These are phyloP conservation scores for Zaprionus africanus DNA, from an alignment of 1,140 invertebrate species.

Conservation along the genomic window DNA sequence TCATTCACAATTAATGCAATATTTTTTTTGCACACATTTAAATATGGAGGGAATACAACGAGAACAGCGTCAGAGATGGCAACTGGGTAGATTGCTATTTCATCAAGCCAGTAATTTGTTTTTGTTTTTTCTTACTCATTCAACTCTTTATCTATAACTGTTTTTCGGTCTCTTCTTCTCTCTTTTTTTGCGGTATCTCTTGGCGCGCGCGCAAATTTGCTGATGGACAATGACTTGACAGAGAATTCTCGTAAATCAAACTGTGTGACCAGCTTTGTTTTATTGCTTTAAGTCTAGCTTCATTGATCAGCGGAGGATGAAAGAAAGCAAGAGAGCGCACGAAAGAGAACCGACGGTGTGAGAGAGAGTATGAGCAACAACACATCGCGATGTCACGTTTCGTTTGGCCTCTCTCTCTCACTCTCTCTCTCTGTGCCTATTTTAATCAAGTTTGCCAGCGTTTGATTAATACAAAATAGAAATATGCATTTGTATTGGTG, in stretches of 20 bases:
- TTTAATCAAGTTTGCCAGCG: slow-evolving; percentile 19
- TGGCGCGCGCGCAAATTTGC: slow-evolving; percentile 33
- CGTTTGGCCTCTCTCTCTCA: neutral
- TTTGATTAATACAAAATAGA: slow-evolving; percentile 20
- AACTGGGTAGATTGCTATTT: slow-evolving; percentile 11
- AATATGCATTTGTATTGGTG: slow-evolving; percentile 13
- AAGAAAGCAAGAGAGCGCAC: neutral
- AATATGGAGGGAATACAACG: neutral
- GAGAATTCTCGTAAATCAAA: slow-evolving; percentile 3
- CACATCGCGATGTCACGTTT: neutral
- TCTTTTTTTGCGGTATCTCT: slow-evolving; percentile 30
- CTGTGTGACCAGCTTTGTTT: slow-evolving; percentile 19
- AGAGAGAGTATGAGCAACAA: neutral
- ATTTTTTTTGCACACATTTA: neutral
- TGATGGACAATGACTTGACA: slow-evolving; percentile 35
- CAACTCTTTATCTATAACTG: neutral
- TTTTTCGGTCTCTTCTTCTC: neutral
- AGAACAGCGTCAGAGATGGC: slow-evolving; percentile 8
- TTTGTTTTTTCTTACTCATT: neutral
- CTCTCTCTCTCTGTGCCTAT: neutral
- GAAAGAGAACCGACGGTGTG: neutral
- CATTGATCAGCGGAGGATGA: slow-evolving; percentile 23
- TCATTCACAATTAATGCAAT: slow-evolving; percentile 6
- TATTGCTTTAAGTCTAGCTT: neutral
- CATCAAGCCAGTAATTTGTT: neutral